Conservation (phyloP, 2,113 vertebrate species). For the Herpailurus yagouaroundi region DNA sequence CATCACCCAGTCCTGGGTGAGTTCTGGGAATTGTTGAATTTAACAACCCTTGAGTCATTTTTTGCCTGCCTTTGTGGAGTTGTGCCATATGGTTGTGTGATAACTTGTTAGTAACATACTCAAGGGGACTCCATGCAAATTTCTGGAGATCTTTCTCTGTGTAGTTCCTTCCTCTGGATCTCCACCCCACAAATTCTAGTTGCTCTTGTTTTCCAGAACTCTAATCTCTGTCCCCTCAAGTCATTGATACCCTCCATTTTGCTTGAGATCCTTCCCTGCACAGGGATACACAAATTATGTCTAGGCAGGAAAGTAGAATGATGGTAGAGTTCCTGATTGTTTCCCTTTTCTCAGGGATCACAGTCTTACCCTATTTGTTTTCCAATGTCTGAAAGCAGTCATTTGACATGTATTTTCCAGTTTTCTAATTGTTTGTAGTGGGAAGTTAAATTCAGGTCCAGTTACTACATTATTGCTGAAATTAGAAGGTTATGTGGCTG, state of each 20-base stretch:
- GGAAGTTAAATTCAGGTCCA: neutral
- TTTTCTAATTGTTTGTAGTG: conserved; percentile 39
- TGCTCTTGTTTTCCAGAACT: neutral
- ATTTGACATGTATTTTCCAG: neutral
- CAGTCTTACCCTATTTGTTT: conserved; percentile 38
- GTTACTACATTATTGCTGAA: conserved; percentile 11
- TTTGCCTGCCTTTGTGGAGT: neutral
- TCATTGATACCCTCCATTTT: neutral
- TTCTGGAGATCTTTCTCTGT: neutral
- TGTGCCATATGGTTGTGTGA: neutral
- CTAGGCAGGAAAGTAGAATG: neutral
- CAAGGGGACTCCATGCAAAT: neutral
- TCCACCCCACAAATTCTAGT: neutral
- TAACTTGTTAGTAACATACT: neutral
- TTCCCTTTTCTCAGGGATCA: conserved; percentile 18
- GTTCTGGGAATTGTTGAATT: neutral
- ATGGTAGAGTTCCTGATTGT: conserved; percentile 8
- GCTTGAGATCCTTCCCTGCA: neutral
- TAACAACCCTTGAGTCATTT: neutral
- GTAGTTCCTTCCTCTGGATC: neutral
- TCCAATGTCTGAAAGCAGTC: neutral
- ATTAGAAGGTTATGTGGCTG: conserved; percentile 15
- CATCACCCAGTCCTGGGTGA: neutral
- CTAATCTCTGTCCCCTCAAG: neutral
- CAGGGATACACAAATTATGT: neutral